These are phyloP conservation scores for Scarus forsteni DNA, from an alignment of 2,797 vertebrate genomes.

Conservation along the genomic window DNA sequence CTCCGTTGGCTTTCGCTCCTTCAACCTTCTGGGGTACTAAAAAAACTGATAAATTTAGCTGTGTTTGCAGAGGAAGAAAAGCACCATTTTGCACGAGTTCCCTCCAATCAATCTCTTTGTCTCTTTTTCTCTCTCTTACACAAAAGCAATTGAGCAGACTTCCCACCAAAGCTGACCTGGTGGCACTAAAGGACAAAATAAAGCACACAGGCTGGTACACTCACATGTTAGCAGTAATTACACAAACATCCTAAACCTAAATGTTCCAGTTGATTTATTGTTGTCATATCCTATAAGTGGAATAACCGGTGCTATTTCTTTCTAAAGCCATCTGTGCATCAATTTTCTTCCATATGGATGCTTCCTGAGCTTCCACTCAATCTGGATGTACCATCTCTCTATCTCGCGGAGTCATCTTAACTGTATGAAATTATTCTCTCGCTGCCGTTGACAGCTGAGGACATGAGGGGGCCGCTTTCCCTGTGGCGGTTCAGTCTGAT, in stretches of 20 bases:
- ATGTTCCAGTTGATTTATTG: constrained; percentile 27
- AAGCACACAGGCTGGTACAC: neutral
- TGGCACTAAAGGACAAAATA: constrained; percentile 17
- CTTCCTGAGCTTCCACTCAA: neutral
- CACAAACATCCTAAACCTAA: constrained; percentile 7
- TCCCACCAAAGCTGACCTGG: neutral
- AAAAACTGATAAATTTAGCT: constrained; percentile 33
- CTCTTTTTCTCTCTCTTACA: constrained; percentile 3
- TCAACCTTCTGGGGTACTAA: neutral
- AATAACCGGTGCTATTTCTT: neutral
- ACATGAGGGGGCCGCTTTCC: constrained; percentile 20
- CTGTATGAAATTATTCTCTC: constrained; percentile 22
- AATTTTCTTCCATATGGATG: constrained; percentile 1
- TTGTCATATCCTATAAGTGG: constrained; percentile 11
- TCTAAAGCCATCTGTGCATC: constrained; percentile 1
- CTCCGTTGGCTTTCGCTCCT: constrained; percentile 14
- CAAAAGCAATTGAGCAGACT: constrained; percentile 19
- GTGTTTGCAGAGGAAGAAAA: constrained; percentile 27
- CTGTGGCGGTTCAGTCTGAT: constrained; percentile 39
- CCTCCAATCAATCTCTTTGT: constrained; percentile 27
- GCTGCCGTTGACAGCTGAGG: constrained; percentile 37
- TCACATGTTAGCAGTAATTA: constrained; percentile 19
- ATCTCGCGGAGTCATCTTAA: constrained; percentile 27
- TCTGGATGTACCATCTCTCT: neutral
- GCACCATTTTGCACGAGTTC: constrained; percentile 4